Evolutionary conservation across 2,888 invertebrate genomes (phyloP), one percentile per base, ranked within the genome.

Genomic region (Macrostomum cliftonense): DNA sequence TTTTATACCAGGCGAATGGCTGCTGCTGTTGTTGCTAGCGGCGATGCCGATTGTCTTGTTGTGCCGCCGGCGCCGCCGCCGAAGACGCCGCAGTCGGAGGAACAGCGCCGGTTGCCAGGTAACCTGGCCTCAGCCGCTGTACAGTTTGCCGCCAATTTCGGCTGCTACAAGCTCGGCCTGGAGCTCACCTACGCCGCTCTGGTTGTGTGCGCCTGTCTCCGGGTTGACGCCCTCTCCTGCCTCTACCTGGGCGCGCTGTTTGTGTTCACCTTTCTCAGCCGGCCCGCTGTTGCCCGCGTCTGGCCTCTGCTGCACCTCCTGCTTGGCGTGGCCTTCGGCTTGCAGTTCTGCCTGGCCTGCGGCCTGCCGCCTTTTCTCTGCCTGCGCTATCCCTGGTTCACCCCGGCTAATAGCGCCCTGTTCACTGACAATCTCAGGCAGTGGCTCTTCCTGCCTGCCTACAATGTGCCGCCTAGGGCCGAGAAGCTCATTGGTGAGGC

Each of bases 121-220:
- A 78, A 76, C 59, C 80, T 83, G 64, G 61, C 91, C 17, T 66
- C 76, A 12, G 75, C 79, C 48, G 84, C 84, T 64, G 60, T 81
- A 37, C 86, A 89, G 70, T 97, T 85, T 71, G 72, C 95, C 47
- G 73, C 83, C 49, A 97, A 99, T 71, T 95, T 83, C 68, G 83
- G 83, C 21, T 99, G 88, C 72, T 95, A 88, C 71, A 93, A 91
- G 68, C 93, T 95, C 73, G 97, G 97, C 12, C 42, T 61, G 19
- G 71, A 85, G 83, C 77, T 87, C 49, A 82, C 83, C 49, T 74
- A 91, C 56, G 82, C 91, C 59, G 80, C 81, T 43, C 77, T 84
- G 21, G 87, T 88, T 44, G 78, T 81, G 2, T 78, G 86, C 28
- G 86, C 95, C 58, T 85, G 85, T 2, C 80, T 82, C 2, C 79